Conservation (phyloP, 2,888 invertebrate genomes). For the Lithophane leautieri region DNA sequence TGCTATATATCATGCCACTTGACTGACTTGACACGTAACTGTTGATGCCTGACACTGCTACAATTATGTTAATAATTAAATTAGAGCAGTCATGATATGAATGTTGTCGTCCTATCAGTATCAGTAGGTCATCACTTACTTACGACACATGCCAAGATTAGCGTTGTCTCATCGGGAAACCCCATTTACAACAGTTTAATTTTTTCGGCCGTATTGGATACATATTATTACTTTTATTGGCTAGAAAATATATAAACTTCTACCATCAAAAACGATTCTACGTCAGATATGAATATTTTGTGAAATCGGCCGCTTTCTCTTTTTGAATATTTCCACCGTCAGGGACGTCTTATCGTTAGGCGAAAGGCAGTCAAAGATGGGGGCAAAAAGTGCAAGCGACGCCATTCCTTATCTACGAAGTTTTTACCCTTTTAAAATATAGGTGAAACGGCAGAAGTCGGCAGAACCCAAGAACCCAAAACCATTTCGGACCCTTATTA, state of each 20-base stretch:
- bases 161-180: constrained; percentile 11
- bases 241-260: neutral
- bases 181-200: neutral
- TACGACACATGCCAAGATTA: constrained; percentile 37
- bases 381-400: constrained; percentile 46
- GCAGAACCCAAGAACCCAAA: constrained; percentile 44
- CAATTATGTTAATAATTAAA: constrained; percentile 43
- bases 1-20: constrained; percentile 30
- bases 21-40: constrained; percentile 36
- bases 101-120: constrained; percentile 13
- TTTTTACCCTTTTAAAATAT: constrained; percentile 54
- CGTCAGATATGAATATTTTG: constrained; percentile 9
- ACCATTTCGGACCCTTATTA: constrained; percentile 46
- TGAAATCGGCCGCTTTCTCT: constrained; percentile 19
- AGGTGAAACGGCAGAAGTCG: constrained; percentile 28
- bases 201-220: neutral
- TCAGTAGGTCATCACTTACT: constrained; percentile 28
- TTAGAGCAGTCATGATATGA: constrained; percentile 23
- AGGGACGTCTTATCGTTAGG: constrained; percentile 42
- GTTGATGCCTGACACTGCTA: constrained; percentile 32
- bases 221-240: neutral
- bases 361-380: constrained; percentile 53
- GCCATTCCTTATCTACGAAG: constrained; percentile 53
- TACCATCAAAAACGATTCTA: neutral
- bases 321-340: constrained; percentile 31